Base-by-base conservation (phyloP, 2,888 invertebrate genomes). In the Dryadula phaetusa region DNA sequence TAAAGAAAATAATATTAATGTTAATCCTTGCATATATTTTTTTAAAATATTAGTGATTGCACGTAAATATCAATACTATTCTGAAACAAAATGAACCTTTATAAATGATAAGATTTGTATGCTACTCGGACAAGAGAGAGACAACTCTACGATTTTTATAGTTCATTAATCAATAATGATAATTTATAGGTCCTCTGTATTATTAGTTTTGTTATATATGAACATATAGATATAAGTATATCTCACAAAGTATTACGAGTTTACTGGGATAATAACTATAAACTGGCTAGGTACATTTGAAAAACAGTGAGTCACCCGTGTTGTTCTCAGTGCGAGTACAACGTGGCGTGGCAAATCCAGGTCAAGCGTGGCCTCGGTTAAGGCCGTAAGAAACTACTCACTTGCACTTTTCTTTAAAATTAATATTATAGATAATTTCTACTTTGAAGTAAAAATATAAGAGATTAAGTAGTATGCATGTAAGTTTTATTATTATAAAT, bases 321-420 rank as follows among this genome's bases (percentile, higher is more conserved):
- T 62, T 62, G 58, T 65, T 65, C 65, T 46, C 47, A 14, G 56
- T 47, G 46, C 47, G 49, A 42, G 60, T 46, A 49, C 53, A 44
- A 49, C 56, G 18, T 8, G 42, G 61, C 37, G 56, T 44, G 60
- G 77, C 67, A 77, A 83, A 88, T 86, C 78, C 89, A 86, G 89
- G 89, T 88, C 88, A 86, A 78, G 61, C 70, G 75, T 79, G 87
- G 85, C 88, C 88, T 86, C 85, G 86, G 70, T 75, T 77, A 86
- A 90, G 90, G 90, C 81, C 89, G 78, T 72, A 54, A 56, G 54
- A 46, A 64, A 63, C 60, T 61, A 70, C 63, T 25, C 54, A 66
- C 61, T 53, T 71, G 65, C 70, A 66, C 52, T 62, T 42, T 66
- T 40, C 61, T 66, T 42, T 20, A 16, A 25, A 22, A 2, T 28